Base-by-base conservation (phyloP, 2,797 vertebrate species). In the Anguilla anguilla region DNA sequence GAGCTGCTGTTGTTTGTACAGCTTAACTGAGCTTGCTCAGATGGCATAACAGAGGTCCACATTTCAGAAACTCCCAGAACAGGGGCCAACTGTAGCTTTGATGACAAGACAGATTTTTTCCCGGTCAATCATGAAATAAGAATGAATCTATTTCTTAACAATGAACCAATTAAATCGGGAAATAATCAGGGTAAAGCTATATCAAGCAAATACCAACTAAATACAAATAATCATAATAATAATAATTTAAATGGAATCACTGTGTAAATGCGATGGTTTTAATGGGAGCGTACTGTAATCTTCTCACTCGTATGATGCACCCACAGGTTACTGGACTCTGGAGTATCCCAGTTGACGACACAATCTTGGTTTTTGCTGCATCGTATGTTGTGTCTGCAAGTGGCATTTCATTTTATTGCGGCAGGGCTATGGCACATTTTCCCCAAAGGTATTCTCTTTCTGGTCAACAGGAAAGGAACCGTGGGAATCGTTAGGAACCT, bases 401-500 rank as follows among this genome's bases (percentile, higher is more conserved):
- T 67, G 90, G 90, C 85, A 92, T 53, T 11, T 85, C 77, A 77
- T 89, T 88, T 91, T 87, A 89, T 87, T 91, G 92, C 88, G 89
- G 90, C 86, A 84, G 49, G 86, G 87, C 90, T 39, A 74, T 89
- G 91, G 88, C 91, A 59, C 83, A 91, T 92, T 91, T 86, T 81
- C 93, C 95, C 95, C 93, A 79, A 85, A 93, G 94, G 96, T 86
- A 88, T 90, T n/a, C 90, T 94, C 92, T 92, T 95, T 94, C 94
- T 96, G 95, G 95, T 94, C 94, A 95, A 92, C 93, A 93, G 92
- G 94, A 95, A 94, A 92, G 91, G 92, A 94, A 94, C 94, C 93
- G 92, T 93, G 94, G 93, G 95, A 96, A 95, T 95, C 93, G 91
- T 94, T 95, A 94, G 90, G 95, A 95, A 96, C 92, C 91, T 91